Base-by-base conservation (phyloP, 1,140 invertebrate genomes). In the Rhagoletis zephyria region DNA sequence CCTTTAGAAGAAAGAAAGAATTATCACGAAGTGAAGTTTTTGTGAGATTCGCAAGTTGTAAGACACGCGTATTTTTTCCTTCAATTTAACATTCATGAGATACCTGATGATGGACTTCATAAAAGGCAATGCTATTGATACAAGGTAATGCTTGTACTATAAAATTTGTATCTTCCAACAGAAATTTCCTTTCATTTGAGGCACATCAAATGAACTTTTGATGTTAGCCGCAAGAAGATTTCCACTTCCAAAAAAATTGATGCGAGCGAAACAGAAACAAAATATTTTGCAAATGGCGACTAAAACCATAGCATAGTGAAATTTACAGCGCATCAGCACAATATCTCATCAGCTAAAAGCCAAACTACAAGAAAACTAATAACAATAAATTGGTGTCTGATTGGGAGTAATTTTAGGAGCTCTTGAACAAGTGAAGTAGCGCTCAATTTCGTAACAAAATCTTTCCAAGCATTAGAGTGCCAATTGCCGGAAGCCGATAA, bases 401-500 rank as follows among this genome's bases (percentile, higher is more conserved):
- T 10, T 7, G 51, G 5, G 51, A 56, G 51, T 7, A 56, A 56
- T 56, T 56, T 7, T 56, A 10, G 1, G 5, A 5, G 51, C 51
- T 67, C 1, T 9, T 12, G 42, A 48, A 74, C 40, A 74, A 16
- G 9, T 16, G 45, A 74, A 74, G n/a, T 48, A 16, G 14, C 5
- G 42, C 30, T 0, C 3, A 74, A 48, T 48, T 16, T 14, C 16
- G 16, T 4, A 42, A 74, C 12, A 48, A 74, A 48, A 74, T 7
- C 61, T 74, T 14, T 12, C 42, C 12, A 0, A 42, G 67, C 14
- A 12, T 16, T 63, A 14, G 0, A 63, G 61, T 12, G 12, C 61
- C 61, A 63, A 81, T 81, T 81, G 74, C 42, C 67, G 67, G 42
- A 48, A 74, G 74, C 74, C 56, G 74, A 81, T 16, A 81, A 81